Evolutionary conservation across 2,797 vertebrate species (phyloP).

Genomic region (Astyanax mexicanus): DNA sequence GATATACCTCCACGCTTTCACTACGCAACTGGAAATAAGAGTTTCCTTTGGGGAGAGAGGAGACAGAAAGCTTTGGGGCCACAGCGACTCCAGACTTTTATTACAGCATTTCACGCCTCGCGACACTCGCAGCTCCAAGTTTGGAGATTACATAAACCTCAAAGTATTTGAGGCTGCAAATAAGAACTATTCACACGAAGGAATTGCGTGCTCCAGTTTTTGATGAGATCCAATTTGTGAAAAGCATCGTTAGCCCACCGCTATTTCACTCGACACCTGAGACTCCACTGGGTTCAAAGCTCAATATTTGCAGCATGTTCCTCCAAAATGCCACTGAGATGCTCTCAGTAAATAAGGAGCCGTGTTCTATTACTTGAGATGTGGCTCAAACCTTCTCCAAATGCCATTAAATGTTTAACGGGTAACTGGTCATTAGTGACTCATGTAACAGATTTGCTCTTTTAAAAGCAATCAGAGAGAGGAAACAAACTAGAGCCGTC

Average conservation of each 20-base stretch:
- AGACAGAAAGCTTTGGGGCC: neutral
- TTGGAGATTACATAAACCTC: conserved; percentile 27
- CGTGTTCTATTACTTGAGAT: neutral
- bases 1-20: conserved; percentile 13
- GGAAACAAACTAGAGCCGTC: conserved; percentile 9
- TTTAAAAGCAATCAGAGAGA: conserved; percentile 26
- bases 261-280: neutral
- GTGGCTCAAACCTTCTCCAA: conserved; percentile 16
- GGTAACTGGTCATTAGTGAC: conserved; percentile 26
- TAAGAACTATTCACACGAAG: neutral
- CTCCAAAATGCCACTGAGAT: conserved; percentile 33
- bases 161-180: neutral
- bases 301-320: neutral
- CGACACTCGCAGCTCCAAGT: neutral
- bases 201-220: neutral
- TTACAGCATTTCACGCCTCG: conserved; percentile 33
- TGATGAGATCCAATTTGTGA: neutral
- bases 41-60: conserved; percentile 9
- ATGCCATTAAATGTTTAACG: conserved; percentile 36
- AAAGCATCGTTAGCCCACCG: neutral
- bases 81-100: conserved; percentile 30
- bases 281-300: neutral
- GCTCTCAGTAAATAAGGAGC: neutral
- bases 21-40: conserved; percentile 32
- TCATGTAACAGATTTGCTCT: conserved; percentile 24